Evolutionary conservation across 2,797 vertebrate species (phyloP).

Genomic region (Petrocephalus sullivani): DNA sequence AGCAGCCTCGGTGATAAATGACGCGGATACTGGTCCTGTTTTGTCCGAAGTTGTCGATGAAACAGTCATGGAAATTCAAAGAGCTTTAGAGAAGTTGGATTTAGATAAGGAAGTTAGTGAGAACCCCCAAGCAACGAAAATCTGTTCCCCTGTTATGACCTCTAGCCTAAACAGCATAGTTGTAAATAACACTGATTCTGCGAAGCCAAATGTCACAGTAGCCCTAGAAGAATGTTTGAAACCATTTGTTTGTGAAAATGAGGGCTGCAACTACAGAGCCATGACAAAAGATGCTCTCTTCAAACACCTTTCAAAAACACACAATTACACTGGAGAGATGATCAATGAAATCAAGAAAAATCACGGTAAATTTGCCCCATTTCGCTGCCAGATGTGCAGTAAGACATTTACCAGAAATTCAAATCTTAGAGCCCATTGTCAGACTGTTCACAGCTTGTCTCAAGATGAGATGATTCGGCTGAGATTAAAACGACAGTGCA

Average conservation of each 20-base stretch:
- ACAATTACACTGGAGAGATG: constrained; percentile 84
- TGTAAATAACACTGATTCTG: constrained; percentile 37
- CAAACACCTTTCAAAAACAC: constrained; percentile 85
- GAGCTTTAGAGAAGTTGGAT: constrained; percentile 74
- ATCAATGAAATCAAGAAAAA: constrained; percentile 81
- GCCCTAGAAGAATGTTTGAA: constrained; percentile 67
- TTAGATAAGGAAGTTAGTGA: constrained; percentile 62
- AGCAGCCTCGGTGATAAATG: constrained; percentile 4
- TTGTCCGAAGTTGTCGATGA: constrained; percentile 59
- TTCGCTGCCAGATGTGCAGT: constrained; percentile 82
- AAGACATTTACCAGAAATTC: constrained; percentile 96
- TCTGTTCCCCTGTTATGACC: constrained; percentile 15
- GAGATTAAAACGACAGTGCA: constrained; percentile 74
- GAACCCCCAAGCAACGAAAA: constrained; percentile 43
- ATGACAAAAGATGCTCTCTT: constrained; percentile 87
- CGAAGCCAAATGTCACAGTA: constrained; percentile 47
- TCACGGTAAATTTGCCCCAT: constrained; percentile 84
- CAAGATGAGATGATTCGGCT: constrained; percentile 79
- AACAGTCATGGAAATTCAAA: constrained; percentile 75
- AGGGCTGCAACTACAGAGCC: constrained; percentile 77
- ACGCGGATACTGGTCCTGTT: constrained; percentile 35
- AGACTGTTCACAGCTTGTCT: constrained; percentile 79
- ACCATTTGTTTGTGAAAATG: constrained; percentile 77
- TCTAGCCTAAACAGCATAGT: constrained; percentile 28
- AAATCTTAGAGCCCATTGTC: constrained; percentile 89